Evolutionary conservation across 2,113 vertebrate species (phyloP).

Genomic region (Phainopepla nitens): DNA sequence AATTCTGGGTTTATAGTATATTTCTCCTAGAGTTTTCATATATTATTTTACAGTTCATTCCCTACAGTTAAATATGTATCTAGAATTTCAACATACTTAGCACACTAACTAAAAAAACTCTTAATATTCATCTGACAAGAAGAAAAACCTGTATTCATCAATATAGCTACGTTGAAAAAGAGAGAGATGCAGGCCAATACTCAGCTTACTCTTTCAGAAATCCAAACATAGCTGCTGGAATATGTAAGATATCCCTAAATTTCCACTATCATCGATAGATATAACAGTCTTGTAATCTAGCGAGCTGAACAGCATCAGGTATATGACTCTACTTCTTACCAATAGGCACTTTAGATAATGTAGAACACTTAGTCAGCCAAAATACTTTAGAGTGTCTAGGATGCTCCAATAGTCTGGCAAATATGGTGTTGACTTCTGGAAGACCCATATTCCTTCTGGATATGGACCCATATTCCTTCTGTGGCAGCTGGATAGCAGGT

Average conservation of each 20-base stretch:
- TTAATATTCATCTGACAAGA: background rate
- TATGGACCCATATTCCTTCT: background rate
- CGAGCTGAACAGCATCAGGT: background rate
- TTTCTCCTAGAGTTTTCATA: background rate
- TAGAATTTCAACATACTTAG: background rate
- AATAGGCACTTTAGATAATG: background rate
- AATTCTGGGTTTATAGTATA: background rate
- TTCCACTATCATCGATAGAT: background rate
- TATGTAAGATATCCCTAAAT: background rate
- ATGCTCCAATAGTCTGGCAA: background rate
- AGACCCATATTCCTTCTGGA: background rate
- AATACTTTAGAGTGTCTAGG: background rate
- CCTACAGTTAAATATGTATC: background rate
- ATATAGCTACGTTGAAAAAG: rapidly evolving
- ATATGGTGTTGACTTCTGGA: background rate
- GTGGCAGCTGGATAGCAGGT: background rate
- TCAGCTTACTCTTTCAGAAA: background rate
- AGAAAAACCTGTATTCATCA: background rate
- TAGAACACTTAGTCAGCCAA: background rate
- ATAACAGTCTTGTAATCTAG: background rate
- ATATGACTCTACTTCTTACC: background rate
- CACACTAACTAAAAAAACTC: background rate
- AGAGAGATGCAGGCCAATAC: background rate
- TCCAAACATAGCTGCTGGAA: background rate
- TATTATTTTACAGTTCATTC: background rate